These are phyloP conservation scores for Coenonympha arcania DNA, from an alignment of 2,888 invertebrate genomes.

Conservation along the genomic window DNA sequence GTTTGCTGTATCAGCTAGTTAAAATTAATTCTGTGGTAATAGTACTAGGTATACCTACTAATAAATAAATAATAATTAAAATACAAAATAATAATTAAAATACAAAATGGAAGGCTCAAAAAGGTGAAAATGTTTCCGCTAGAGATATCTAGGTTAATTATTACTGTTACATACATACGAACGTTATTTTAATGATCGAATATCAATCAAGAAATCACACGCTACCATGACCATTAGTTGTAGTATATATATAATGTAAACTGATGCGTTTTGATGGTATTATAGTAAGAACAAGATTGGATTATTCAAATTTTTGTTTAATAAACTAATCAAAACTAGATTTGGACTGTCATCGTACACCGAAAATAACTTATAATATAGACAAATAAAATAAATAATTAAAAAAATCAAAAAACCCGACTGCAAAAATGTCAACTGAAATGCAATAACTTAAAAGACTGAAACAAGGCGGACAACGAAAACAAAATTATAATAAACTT, in stretches of 20 bases:
- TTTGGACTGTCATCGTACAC: background rate
- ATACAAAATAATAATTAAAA: slow-evolving; percentile 42
- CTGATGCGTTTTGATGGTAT: background rate
- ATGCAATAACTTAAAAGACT: too few species aligned
- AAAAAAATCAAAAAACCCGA: too few species aligned
- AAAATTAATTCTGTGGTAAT: too few species aligned
- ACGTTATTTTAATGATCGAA: slow-evolving; percentile 15
- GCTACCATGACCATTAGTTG: slow-evolving; percentile 1
- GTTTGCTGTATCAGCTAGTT: too few species aligned
- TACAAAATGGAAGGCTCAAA: slow-evolving; percentile 9
- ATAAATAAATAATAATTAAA: too few species aligned
- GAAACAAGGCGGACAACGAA: too few species aligned
- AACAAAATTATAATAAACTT: too few species aligned
- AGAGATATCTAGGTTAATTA: slow-evolving; percentile 23
- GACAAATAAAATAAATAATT: too few species aligned
- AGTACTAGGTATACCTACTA: too few species aligned
- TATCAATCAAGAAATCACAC: slow-evolving; percentile 10
- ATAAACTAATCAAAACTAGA: background rate
- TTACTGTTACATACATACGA: slow-evolving; percentile 14
- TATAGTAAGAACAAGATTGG: background rate
- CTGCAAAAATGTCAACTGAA: too few species aligned
- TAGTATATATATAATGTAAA: background rate
- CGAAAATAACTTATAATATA: too few species aligned
- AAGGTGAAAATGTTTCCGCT: slow-evolving; percentile 15
- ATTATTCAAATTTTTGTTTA: slow-evolving; percentile 2